These are phyloP conservation scores for Alitta virens DNA, from an alignment of 2,888 invertebrate species.

Conservation along the genomic window DNA sequence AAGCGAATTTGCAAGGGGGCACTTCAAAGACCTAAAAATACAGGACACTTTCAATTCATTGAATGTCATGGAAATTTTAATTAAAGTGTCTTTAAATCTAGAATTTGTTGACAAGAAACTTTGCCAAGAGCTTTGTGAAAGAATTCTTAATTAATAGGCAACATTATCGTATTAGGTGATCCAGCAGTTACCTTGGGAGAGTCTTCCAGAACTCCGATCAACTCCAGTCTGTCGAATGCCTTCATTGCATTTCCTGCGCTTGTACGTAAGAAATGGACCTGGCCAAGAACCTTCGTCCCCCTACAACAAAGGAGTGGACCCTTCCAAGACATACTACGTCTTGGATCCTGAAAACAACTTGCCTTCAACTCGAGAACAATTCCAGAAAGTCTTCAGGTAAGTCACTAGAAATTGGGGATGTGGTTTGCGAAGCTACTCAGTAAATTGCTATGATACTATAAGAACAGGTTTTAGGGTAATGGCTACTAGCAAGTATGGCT, in stretches of 20 bases:
- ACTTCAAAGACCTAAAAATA: too few relatives aligned
- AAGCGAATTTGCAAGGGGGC: too few relatives aligned
- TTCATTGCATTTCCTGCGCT: slow-evolving; percentile 60
- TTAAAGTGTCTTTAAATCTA: too few relatives aligned
- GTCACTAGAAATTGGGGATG: too few relatives aligned
- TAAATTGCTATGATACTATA: too few relatives aligned
- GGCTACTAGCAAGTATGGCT: too few relatives aligned
- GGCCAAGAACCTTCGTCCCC: slow-evolving; percentile 28
- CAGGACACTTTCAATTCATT: too few relatives aligned
- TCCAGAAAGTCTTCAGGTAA: slow-evolving; percentile 47
- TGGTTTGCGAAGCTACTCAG: too few relatives aligned
- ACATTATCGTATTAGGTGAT: slow-evolving; percentile 63
- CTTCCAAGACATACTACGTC: slow-evolving; percentile 64
- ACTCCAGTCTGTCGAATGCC: slow-evolving; percentile 75
- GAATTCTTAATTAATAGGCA: neutral
- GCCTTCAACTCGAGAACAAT: slow-evolving; percentile 64
- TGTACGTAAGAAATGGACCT: neutral
- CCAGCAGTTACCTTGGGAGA: slow-evolving; percentile 80
- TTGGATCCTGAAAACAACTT: slow-evolving; percentile 74
- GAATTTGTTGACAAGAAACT: too few relatives aligned
- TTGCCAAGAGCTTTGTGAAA: neutral
- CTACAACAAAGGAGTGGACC: slow-evolving; percentile 53
- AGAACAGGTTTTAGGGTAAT: too few relatives aligned
- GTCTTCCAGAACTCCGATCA: slow-evolving; percentile 65
- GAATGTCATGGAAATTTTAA: too few relatives aligned